Evolutionary conservation across 2,888 invertebrate genomes (phyloP).

Genomic region (Erebia ligea): DNA sequence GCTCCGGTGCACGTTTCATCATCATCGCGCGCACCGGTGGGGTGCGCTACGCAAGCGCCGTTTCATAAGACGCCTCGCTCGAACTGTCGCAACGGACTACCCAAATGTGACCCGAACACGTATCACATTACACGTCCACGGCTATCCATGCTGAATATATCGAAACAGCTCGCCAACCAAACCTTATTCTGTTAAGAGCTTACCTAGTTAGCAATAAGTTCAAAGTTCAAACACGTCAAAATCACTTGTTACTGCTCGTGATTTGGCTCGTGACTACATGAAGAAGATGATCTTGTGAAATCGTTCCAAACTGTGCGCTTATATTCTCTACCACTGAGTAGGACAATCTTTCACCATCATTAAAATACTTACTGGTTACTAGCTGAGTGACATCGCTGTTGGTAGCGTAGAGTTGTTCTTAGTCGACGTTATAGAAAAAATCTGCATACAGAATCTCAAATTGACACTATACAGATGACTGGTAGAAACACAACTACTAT

Average conservation of each 20-base stretch:
- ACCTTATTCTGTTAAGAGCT: background rate
- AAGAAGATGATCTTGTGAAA: background rate
- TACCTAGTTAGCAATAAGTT: background rate
- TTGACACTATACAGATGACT: too few species aligned
- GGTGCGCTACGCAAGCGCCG: slow-evolving; percentile 78
- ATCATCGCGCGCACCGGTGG: slow-evolving; percentile 62
- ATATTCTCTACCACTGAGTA: background rate
- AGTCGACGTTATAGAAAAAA: too few species aligned
- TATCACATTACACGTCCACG: slow-evolving; percentile 71
- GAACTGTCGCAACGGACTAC: slow-evolving; percentile 80
- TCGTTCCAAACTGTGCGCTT: background rate
- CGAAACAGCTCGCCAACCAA: slow-evolving; percentile 12
- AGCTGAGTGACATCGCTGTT: too few species aligned
- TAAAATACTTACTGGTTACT: too few species aligned
- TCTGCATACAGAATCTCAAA: too few species aligned
- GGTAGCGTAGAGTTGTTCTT: too few species aligned
- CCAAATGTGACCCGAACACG: slow-evolving; percentile 82
- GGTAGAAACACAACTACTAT: too few species aligned
- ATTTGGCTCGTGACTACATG: background rate
- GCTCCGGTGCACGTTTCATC: slow-evolving; percentile 65
- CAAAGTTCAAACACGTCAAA: background rate
- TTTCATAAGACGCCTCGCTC: slow-evolving; percentile 79
- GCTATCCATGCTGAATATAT: slow-evolving; percentile 56
- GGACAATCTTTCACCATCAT: background rate
- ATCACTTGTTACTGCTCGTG: too few species aligned